Conservation (phyloP, 1,140 invertebrate genomes). For the Parapsyche elsis region DNA sequence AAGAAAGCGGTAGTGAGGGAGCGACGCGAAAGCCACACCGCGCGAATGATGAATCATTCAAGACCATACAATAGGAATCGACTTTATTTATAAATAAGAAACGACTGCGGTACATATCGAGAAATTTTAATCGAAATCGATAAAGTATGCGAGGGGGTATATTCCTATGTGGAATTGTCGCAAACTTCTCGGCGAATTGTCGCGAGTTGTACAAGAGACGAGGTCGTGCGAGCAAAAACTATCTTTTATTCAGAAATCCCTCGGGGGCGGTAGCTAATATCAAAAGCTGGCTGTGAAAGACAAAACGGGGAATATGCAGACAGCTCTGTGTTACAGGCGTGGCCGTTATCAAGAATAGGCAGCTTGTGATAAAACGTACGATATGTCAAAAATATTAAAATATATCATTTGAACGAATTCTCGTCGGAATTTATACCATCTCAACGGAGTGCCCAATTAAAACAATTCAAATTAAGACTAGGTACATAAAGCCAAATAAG, state of each 20-base stretch:
- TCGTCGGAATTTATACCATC: no score
- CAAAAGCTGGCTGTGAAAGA: not conserved
- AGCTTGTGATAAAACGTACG: no score
- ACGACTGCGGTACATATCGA: not conserved
- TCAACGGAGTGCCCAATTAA: no score
- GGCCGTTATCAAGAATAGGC: not conserved
- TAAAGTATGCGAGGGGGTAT: not conserved
- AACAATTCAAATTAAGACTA: no score
- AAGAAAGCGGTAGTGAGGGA: slow-evolving; percentile 2
- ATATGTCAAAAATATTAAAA: no score
- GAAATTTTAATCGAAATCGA: slow-evolving; percentile 11
- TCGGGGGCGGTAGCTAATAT: not conserved
- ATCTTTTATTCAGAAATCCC: slow-evolving; percentile 1
- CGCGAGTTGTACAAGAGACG: not conserved
- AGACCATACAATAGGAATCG: slow-evolving; percentile 4
- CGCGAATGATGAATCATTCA: slow-evolving; percentile 24
- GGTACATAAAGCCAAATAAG: no score
- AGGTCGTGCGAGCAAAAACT: not conserved
- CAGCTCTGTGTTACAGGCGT: not conserved
- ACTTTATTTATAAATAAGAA: slow-evolving; percentile 4
- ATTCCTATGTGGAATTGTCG: not conserved
- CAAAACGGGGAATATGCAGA: slow-evolving; percentile 12
- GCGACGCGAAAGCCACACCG: slow-evolving; percentile 12
- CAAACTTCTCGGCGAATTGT: not conserved
- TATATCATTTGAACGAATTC: not conserved